Evolutionary conservation across 2,888 invertebrate genomes (phyloP), one percentile per base, ranked within the genome.

Genomic region (Agrotis exclamationis): DNA sequence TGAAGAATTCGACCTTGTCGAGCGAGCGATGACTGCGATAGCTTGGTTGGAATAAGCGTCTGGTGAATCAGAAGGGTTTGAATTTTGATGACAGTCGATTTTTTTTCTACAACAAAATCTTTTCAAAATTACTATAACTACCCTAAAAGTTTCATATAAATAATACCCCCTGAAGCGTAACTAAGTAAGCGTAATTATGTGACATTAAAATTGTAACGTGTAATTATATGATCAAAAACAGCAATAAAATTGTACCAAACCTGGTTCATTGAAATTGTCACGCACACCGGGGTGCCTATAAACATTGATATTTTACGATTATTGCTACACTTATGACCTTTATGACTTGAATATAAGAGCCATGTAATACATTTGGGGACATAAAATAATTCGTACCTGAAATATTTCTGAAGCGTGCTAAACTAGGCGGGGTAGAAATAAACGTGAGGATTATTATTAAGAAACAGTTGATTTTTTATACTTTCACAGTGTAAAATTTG

Each of bases 251-350:
- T 70, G 79, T 85, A 80, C 68, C 69, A 60, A 69, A 54, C 63
- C 57, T 65, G 70, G 74, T 83, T 89, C 87, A 89, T 88, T 86
- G 73, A 82, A 84, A 87, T 82, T 84, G 88, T 87, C 90, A 90
- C 88, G 90, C 87, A 87, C 77, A 74, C 74, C 56, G 58, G 75
- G 74, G 69, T 63, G 66, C 58, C 75, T 66, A 79, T 87, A 87
- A 86, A 88, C 79, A 79, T 79, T 76, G 77, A 78, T 85, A 84
- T 85, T 88, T 80, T 87, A 89, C 77, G 82, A 83, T 85, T 83
- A 86, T 84, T 65, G 54, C 76, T 57, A 51, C 45, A 75, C 67
- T 79, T 76, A 73, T 66, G 76, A 76, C 77, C 80, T 86, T 69
- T 72, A 70, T 67, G 63, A 51, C 69, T 45, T 54, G 48, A 47